phyloP scores from a whole-genome alignment of 2,888 invertebrate genomes.

The Biston betularia region DNA sequence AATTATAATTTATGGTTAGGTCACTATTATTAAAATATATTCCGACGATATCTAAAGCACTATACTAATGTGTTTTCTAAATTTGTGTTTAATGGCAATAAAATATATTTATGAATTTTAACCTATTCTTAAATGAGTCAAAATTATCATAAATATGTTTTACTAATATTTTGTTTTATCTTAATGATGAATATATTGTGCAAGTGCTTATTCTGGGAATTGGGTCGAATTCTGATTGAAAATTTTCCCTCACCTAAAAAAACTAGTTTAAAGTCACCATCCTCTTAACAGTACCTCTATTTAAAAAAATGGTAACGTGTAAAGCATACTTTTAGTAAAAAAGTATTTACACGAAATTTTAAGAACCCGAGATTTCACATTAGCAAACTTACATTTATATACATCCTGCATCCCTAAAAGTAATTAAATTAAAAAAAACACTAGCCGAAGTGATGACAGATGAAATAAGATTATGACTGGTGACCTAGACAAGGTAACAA shows the following conservation, averaged over 20 bases:
- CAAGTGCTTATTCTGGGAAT: not conserved
- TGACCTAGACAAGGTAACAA: too few relatives aligned
- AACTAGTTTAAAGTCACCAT: not conserved
- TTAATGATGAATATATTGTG: slow-evolving; percentile 22
- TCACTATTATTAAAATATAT: slow-evolving; percentile 36
- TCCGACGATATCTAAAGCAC: slow-evolving; percentile 31
- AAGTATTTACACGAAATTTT: not conserved
- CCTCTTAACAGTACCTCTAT: too few relatives aligned
- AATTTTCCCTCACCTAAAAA: too few relatives aligned
- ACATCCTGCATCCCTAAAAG: too few relatives aligned
- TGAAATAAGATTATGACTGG: too few relatives aligned
- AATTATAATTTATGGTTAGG: slow-evolving; percentile 30
- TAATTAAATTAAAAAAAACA: too few relatives aligned
- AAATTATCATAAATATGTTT: slow-evolving; percentile 31
- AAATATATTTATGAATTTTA: slow-evolving; percentile 34
- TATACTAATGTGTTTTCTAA: slow-evolving; percentile 33
- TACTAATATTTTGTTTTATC: slow-evolving; percentile 23
- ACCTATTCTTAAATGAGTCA: slow-evolving; percentile 22
- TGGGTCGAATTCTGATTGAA: not conserved
- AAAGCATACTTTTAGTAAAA: too few relatives aligned
- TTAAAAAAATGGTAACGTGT: too few relatives aligned
- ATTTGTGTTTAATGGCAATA: slow-evolving; percentile 29
- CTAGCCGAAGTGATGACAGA: too few relatives aligned
- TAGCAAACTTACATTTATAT: too few relatives aligned
- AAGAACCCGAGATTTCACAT: too few relatives aligned